Evolutionary conservation across 1,140 invertebrate genomes (phyloP).

Genomic region (Anoplophora glabripennis): DNA sequence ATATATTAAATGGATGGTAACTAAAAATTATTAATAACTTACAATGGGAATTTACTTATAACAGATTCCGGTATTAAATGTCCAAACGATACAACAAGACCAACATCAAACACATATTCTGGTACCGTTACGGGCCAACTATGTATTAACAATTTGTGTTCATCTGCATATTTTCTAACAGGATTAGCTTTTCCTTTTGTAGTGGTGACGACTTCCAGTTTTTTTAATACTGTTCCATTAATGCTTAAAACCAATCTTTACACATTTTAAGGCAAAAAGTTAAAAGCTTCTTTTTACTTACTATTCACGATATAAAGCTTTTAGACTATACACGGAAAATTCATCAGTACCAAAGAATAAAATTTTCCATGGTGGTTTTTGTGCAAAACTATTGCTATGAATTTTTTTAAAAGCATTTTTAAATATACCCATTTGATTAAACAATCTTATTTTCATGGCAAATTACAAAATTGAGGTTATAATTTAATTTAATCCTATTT

Average conservation of each 20-base stretch:
- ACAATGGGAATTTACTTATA: conserved; percentile 64
- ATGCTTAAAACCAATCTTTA: conserved; percentile 36
- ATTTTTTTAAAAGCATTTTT: no score
- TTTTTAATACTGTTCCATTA: conserved; percentile 43
- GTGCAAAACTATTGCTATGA: no score
- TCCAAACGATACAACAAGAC: conserved; percentile 71
- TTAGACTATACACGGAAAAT: conserved; percentile 64
- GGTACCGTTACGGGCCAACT: conserved; percentile 55
- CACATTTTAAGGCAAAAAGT: neutral
- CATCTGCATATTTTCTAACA: conserved; percentile 54
- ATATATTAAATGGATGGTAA: conserved; percentile 9
- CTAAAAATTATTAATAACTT: conserved; percentile 32
- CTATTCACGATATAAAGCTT: conserved; percentile 51
- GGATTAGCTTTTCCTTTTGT: conserved; percentile 53
- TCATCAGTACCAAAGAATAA: conserved; percentile 69
- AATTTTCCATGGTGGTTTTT: conserved; percentile 54
- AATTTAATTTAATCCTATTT: no score
- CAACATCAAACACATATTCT: conserved; percentile 57
- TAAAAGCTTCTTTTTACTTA: conserved; percentile 45
- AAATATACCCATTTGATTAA: no score
- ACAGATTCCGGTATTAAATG: conserved; percentile 63
- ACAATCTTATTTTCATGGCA: no score
- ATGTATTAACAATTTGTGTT: conserved; percentile 52
- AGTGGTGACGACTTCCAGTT: conserved; percentile 61
- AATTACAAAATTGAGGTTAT: no score